A percentile compares a stretch with the other conserved stretches of the same genome.
Evolutionary conservation across 2,888 invertebrate species (phyloP).

Genomic region (Scaeva pyrastri): DNA sequence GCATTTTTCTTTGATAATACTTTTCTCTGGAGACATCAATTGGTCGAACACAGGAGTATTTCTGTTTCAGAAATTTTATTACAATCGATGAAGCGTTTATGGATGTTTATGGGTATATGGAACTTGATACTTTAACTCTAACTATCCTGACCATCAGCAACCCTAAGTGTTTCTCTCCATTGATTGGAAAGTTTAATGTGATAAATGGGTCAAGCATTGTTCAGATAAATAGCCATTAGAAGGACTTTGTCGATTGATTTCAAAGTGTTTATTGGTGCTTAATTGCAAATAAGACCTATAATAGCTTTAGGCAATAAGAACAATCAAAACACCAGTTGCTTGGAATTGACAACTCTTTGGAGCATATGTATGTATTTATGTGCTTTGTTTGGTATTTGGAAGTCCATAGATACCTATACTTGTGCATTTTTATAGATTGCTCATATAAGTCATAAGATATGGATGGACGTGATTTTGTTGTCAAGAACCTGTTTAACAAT

Average conservation of each 20-base stretch:
- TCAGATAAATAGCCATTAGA: conserved; percentile 65
- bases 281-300: conserved; percentile 60
- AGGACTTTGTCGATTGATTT: conserved; percentile 66
- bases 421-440: no score
- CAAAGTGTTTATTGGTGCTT: conserved; percentile 65
- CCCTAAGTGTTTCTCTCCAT: not conserved
- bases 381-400: not conserved
- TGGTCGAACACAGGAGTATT: conserved; percentile 1
- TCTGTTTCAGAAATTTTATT: conserved; percentile 47
- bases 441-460: no score
- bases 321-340: not conserved
- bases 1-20: conserved; percentile 40
- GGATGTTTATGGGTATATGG: conserved; percentile 45
- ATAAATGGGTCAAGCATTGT: conserved; percentile 60
- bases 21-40: not conserved
- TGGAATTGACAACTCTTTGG: no score
- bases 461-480: no score
- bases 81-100: conserved; percentile 68
- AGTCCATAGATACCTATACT: no score
- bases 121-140: conserved; percentile 26
- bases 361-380: no score
- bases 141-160: not conserved
- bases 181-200: conserved; percentile 9
- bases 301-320: not conserved
- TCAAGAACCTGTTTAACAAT: no score